Percentiles rank a stretch among this genome's conserved stretches.
Evolutionary conservation across 2,797 vertebrate species (phyloP).

Genomic region (Pantherophis vulpinus): DNA sequence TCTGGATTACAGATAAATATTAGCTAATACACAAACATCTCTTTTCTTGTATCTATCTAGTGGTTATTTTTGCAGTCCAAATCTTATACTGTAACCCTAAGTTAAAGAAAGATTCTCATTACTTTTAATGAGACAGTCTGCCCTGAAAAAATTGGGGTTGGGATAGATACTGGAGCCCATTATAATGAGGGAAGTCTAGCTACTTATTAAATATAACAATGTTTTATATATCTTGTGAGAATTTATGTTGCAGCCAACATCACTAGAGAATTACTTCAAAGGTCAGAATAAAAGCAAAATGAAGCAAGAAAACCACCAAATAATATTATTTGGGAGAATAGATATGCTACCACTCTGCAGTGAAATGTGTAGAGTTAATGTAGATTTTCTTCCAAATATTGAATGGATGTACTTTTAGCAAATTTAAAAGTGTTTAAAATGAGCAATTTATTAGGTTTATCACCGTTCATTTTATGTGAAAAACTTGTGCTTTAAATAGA

Average conservation of each 20-base stretch:
- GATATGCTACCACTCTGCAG: neutral
- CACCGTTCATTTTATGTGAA: neutral
- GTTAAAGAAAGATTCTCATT: neutral
- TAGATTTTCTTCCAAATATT: neutral
- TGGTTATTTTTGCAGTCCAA: neutral
- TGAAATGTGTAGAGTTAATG: neutral
- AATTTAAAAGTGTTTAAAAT: neutral
- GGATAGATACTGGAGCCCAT: neutral
- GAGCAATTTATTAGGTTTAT: neutral
- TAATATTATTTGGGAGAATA: neutral
- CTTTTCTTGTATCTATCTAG: neutral
- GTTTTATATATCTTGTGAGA: neutral
- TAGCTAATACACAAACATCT: neutral
- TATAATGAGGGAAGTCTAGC: neutral
- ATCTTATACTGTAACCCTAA: neutral
- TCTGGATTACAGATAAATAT: neutral
- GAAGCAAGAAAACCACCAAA: neutral
- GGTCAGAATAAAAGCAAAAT: neutral
- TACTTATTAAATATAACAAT: neutral
- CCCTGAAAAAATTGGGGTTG: neutral
- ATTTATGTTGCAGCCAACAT: neutral
- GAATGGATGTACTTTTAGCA: neutral
- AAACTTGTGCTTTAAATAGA: neutral
- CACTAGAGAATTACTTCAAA: neutral
- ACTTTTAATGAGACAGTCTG: neutral